Percentiles rank a stretch among this genome's conserved stretches.
These are phyloP conservation scores for Centropus unirufus DNA, from an alignment of 2,113 vertebrate genomes.

Conservation along the genomic window DNA sequence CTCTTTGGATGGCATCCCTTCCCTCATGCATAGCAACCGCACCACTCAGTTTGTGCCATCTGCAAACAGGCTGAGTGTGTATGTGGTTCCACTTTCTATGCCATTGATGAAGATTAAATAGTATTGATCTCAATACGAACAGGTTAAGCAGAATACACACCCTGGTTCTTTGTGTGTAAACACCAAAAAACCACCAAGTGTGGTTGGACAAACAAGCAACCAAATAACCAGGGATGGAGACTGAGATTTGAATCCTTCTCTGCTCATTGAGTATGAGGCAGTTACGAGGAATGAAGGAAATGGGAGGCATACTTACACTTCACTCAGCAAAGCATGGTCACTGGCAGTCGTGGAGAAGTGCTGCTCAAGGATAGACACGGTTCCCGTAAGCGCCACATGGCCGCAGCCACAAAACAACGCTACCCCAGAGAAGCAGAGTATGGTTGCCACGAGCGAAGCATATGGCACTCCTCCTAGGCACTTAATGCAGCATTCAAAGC, in stretches of 20 bases:
- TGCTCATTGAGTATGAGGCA: background rate
- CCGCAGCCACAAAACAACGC: slow-evolving; percentile 96
- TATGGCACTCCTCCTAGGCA: slow-evolving; percentile 98
- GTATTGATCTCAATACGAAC: background rate
- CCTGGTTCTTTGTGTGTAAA: background rate
- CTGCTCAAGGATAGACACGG: slow-evolving; percentile 89
- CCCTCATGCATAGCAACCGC: background rate
- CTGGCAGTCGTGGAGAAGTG: slow-evolving; percentile 89
- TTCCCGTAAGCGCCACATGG: slow-evolving; percentile 93
- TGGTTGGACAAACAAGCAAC: background rate
- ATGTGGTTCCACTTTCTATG: background rate
- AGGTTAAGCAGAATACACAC: background rate
- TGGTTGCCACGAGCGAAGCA: slow-evolving; percentile 95
- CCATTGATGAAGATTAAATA: background rate
- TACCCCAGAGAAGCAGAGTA: slow-evolving; percentile 97
- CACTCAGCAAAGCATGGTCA: slow-evolving; percentile 90
- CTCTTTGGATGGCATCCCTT: no score
- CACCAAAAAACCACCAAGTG: accelerated
- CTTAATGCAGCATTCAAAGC: slow-evolving; percentile 99
- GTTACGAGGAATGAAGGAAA: background rate
- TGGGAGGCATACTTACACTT: slow-evolving; percentile 85
- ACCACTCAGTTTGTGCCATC: background rate
- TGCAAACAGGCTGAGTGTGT: background rate
- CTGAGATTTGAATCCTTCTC: background rate
- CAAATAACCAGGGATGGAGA: background rate